Base-by-base conservation (phyloP, 2,797 vertebrate genomes). In the Halcyon smyrnensis region DNA sequence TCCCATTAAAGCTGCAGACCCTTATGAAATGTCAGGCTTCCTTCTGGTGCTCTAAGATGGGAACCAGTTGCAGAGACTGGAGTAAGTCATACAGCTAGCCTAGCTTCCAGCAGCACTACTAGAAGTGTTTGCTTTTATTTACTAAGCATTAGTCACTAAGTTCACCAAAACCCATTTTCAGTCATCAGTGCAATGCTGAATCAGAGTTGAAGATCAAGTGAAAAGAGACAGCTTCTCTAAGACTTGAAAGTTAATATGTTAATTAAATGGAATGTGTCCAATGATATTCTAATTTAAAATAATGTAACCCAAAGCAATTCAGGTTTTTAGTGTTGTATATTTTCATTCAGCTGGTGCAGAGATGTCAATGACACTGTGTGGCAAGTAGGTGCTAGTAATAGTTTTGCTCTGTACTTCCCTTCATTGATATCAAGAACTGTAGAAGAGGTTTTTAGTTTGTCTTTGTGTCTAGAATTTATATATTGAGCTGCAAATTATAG, bases 401-500 rank as follows among this genome's bases (percentile, higher is more conserved):
- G 32, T 65, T 87, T 62, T 87, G 37, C 70, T 90, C 30, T 60
- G 34, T 78, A 37, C 12, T 60, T 91, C 41, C 48, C 25, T 78
- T 79, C 70, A 51, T 77, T 27, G 43, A 62, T 74, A 34, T 43
- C 37, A 75, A 91, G 25, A 71, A 23, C 20, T 74, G 54, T 37
- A 65, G 75, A 90, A 87, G 0, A 89, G 75, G 5, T 43, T 78
- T 92, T 68, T 43, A 77, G 50, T 92, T 95, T 93, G 83, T 43
- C 46, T 87, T 82, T 68, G 56, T 80, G 17, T 64, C 75, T 62
- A 70, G 17, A 67, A 59, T 59, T 84, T 50, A 69, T 41, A 24
- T 57, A 68, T 68, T 90, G 73, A 95, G 41, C 24, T 75, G 45
- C 86, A 95, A 89, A 93, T 96, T 87, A 76, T 57, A 81, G 76